phyloP scores from a whole-genome alignment of 2,888 invertebrate genomes.

The Sarcophaga caerulescens region DNA sequence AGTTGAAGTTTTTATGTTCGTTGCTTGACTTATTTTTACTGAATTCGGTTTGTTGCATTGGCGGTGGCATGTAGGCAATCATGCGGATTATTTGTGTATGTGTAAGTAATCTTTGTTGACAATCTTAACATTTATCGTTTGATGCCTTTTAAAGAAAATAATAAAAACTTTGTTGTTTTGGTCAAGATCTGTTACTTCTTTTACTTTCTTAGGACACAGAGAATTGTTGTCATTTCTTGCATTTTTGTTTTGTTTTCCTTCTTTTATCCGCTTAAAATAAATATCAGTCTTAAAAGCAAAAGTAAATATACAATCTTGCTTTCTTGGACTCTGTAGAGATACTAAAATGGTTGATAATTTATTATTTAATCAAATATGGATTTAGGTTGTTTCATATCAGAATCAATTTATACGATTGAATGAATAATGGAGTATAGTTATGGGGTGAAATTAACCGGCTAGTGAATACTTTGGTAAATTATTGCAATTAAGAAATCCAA shows the following conservation, averaged over 20 bases:
- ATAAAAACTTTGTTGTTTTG: constrained; percentile 54
- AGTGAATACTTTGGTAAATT: too few relatives aligned
- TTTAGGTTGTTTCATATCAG: neutral
- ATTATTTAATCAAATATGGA: constrained; percentile 38
- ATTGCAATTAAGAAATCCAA: too few relatives aligned
- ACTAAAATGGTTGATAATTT: constrained; percentile 41
- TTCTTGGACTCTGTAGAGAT: neutral
- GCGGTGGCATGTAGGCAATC: constrained; percentile 65
- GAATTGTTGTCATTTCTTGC: constrained; percentile 29
- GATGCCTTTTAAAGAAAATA: constrained; percentile 50
- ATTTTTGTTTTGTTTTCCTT: constrained; percentile 2
- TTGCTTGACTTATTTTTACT: constrained; percentile 14
- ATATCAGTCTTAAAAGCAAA: constrained; percentile 66
- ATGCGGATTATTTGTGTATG: constrained; percentile 56
- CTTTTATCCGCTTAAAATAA: constrained; percentile 42
- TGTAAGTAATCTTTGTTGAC: constrained; percentile 60
- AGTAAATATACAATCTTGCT: constrained; percentile 19
- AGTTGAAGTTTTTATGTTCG: constrained; percentile 32
- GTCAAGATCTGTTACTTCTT: constrained; percentile 65
- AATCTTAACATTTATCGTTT: constrained; percentile 43
- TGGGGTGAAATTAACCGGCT: too few relatives aligned
- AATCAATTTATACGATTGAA: neutral
- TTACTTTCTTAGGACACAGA: constrained; percentile 55
- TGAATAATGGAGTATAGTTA: neutral
- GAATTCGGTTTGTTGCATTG: constrained; percentile 35